Evolutionary conservation across 2,113 vertebrate genomes (phyloP).

Genomic region (Strigops habroptila): DNA sequence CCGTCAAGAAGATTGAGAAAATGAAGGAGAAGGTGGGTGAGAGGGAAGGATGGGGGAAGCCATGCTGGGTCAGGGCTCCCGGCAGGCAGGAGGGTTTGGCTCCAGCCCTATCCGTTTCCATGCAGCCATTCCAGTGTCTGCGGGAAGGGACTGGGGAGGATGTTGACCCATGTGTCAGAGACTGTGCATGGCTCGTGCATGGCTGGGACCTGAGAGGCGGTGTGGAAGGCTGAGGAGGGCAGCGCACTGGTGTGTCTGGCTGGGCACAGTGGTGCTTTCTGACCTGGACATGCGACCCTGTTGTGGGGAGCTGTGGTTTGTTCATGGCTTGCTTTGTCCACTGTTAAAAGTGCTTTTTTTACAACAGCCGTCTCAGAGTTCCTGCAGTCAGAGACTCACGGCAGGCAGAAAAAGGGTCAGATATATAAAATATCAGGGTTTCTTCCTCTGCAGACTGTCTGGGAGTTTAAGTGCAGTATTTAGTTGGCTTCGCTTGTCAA

Average conservation of each 20-base stretch:
- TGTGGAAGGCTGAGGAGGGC: not conserved
- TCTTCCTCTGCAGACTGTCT: not conserved
- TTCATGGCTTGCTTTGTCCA: not conserved
- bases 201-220: not conserved
- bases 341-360: not conserved
- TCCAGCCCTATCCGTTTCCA: not conserved
- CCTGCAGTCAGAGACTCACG: not conserved
- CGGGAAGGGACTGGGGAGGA: not conserved
- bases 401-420: not conserved
- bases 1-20: slow-evolving; percentile 93
- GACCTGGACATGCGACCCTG: not conserved
- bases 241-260: fast-evolving
- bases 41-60: not conserved
- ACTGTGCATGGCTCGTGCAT: not conserved
- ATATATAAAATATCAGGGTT: not conserved
- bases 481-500: not conserved
- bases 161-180: not conserved
- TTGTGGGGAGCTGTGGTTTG: fast-evolving
- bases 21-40: slow-evolving; percentile 83
- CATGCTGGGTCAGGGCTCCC: not conserved
- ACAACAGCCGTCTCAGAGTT: not conserved
- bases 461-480: not conserved
- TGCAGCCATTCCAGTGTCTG: not conserved
- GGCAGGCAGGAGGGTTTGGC: not conserved
- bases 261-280: not conserved